phyloP scores from a whole-genome alignment of 2,797 vertebrate species.

The Gymnothorax javanicus region DNA sequence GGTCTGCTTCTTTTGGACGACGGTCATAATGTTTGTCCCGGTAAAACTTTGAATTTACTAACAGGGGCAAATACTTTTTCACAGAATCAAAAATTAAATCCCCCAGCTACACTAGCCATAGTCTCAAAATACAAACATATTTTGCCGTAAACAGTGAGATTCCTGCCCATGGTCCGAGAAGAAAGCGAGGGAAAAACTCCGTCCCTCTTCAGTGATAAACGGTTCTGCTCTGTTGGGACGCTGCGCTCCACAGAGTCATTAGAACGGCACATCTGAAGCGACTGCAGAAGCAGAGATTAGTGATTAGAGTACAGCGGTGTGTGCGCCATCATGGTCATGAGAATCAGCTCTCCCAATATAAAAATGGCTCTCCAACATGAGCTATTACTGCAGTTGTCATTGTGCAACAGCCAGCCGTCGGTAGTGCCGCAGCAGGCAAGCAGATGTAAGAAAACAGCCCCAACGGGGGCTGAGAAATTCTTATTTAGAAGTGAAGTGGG shows the following conservation, averaged over 20 bases:
- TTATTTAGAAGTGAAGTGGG: neutral
- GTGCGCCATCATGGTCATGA: neutral
- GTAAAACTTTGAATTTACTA: too few relatives aligned
- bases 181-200: too few relatives aligned
- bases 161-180: too few relatives aligned
- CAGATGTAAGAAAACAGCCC: neutral
- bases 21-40: too few relatives aligned
- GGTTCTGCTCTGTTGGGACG: neutral
- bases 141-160: too few relatives aligned
- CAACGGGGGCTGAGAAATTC: neutral
- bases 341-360: neutral
- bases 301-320: neutral
- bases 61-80: too few relatives aligned
- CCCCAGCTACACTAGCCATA: too few relatives aligned
- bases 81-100: too few relatives aligned
- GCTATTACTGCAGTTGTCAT: neutral
- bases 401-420: neutral
- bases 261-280: neutral
- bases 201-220: neutral
- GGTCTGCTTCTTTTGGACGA: too few relatives aligned
- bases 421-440: neutral
- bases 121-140: too few relatives aligned
- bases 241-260: neutral
- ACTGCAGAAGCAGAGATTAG: neutral
- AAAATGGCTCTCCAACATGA: neutral